Conservation (phyloP, 2,888 invertebrate genomes). For the Tipula helvola region DNA sequence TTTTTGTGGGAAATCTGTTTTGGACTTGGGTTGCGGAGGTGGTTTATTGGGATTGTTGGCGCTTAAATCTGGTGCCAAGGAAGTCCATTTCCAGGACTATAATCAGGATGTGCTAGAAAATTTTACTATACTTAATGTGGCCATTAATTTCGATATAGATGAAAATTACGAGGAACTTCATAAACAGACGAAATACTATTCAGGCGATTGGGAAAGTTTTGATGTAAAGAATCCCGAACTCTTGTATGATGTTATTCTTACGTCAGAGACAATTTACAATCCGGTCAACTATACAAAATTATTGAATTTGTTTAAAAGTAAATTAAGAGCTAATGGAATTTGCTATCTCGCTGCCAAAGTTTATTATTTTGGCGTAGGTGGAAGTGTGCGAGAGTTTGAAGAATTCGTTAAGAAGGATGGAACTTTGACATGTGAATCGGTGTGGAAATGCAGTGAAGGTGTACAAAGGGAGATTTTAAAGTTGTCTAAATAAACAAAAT, state of each 20-base stretch:
- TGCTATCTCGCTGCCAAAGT: slow-evolving; percentile 77
- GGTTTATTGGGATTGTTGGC: slow-evolving; percentile 79
- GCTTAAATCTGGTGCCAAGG: slow-evolving; percentile 46
- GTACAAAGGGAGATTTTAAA: neutral
- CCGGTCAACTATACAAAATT: slow-evolving; percentile 65
- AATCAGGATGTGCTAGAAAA: slow-evolving; percentile 70
- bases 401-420: slow-evolving; percentile 35
- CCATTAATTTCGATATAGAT: slow-evolving; percentile 42
- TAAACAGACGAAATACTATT: slow-evolving; percentile 22
- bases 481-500: neutral
- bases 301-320: slow-evolving; percentile 48
- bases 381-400: slow-evolving; percentile 68
- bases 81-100: slow-evolving; percentile 89
- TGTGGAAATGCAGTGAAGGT: neutral
- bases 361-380: slow-evolving; percentile 93
- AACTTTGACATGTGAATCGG: neutral
- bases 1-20: slow-evolving; percentile 42
- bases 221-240: slow-evolving; percentile 32
- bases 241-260: slow-evolving; percentile 73
- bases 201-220: slow-evolving; percentile 67
- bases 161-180: slow-evolving; percentile 19
- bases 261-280: slow-evolving; percentile 91
- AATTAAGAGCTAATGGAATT: slow-evolving; percentile 43
- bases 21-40: slow-evolving; percentile 89
- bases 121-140: slow-evolving; percentile 71